A percentile compares a stretch with the other conserved stretches of the same genome.
Evolutionary conservation across 2,113 vertebrate species (phyloP).

Genomic region (Nibea albiflora): DNA sequence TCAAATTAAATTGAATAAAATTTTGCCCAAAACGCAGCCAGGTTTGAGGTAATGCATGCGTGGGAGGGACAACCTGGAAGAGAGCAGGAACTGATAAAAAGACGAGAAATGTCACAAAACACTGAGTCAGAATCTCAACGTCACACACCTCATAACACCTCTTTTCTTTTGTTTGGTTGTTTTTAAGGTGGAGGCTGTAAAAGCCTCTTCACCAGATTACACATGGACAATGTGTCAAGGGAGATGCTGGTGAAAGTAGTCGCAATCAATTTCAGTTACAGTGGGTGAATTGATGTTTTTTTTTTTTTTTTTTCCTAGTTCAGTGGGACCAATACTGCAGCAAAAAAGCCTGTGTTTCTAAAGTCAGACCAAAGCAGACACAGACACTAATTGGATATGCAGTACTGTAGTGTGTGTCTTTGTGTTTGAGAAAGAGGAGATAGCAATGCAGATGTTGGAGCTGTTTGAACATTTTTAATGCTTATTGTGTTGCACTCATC

Average conservation of each 20-base stretch:
- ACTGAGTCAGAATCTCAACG: conserved; percentile 2
- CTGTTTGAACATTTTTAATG: too few relatives aligned
- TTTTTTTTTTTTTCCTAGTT: conserved; percentile 23
- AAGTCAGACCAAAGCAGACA: conserved; percentile 44
- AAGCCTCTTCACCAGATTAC: conserved; percentile 5
- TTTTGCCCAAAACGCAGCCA: not conserved
- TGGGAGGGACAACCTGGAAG: not conserved
- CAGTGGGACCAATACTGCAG: conserved; percentile 37
- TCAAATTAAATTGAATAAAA: not conserved
- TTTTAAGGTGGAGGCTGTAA: conserved; percentile 5
- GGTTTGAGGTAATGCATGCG: too few relatives aligned
- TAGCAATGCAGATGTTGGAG: not conserved
- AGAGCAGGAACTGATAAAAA: conserved; percentile 2
- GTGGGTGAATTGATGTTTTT: conserved; percentile 53
- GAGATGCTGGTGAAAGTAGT: conserved; percentile 24
- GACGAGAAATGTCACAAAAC: not conserved
- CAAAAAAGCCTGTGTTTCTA: conserved; percentile 23
- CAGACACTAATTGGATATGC: conserved; percentile 49
- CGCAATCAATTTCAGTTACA: conserved; percentile 36
- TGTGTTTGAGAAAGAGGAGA: not conserved
- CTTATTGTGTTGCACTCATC: not conserved
- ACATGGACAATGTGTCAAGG: conserved; percentile 31
- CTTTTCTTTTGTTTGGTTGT: conserved; percentile 18
- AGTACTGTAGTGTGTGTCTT: not conserved
- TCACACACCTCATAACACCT: not conserved